Conservation (phyloP, 2,797 vertebrate genomes). For the Gymnopithys bicolor region DNA sequence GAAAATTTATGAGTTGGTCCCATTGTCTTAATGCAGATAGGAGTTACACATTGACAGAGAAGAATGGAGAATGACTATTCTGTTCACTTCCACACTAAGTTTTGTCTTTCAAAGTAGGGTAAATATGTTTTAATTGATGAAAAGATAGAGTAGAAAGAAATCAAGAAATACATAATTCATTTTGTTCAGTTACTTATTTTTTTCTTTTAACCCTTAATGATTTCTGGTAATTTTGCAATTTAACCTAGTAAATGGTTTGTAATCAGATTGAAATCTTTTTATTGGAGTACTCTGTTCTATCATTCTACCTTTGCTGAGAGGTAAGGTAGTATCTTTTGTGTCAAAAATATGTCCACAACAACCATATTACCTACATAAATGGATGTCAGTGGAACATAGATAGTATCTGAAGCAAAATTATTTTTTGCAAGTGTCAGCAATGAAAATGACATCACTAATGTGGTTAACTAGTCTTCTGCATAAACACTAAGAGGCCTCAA, state of each 20-base stretch:
- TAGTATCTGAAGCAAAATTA: not conserved
- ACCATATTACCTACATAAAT: not conserved
- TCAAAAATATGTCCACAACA: not conserved
- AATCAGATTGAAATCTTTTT: not conserved
- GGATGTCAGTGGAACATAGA: not conserved
- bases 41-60: not conserved
- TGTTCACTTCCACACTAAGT: not conserved
- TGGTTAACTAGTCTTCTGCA: not conserved
- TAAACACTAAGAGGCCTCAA: not conserved
- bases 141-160: not conserved
- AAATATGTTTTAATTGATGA: not conserved
- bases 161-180: not conserved
- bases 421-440: not conserved
- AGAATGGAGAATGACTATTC: not conserved
- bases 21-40: not conserved
- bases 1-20: not conserved
- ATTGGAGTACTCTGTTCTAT: not conserved
- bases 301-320: not conserved
- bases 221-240: not conserved
- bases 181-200: not conserved
- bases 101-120: not conserved
- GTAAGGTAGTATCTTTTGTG: not conserved
- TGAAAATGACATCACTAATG: not conserved
- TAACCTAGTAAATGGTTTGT: not conserved
- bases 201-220: not conserved